phyloP scores from a whole-genome alignment of 2,113 vertebrate species.

The Synchiropus splendidus region DNA sequence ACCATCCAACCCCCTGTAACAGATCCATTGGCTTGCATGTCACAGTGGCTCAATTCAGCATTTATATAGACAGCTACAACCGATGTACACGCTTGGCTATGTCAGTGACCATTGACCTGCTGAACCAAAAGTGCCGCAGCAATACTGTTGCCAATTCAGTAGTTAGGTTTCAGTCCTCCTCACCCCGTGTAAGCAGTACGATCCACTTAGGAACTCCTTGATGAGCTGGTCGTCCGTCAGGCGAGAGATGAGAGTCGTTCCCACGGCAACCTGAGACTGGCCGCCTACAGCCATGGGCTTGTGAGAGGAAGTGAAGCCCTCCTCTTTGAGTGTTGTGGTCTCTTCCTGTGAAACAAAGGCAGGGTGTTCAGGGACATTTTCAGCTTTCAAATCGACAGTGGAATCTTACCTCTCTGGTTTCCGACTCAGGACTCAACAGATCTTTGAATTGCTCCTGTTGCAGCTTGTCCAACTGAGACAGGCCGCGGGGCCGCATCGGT shows the following conservation, averaged over 20 bases:
- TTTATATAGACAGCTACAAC: too few species aligned
- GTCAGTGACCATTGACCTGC: too few species aligned
- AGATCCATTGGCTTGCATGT: too few species aligned
- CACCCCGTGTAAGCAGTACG: conserved; percentile 96
- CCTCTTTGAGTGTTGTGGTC: conserved; percentile 70
- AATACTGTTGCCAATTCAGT: too few species aligned
- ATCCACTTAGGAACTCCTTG: conserved; percentile 94
- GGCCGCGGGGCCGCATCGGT: conserved; percentile 80
- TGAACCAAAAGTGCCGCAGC: too few species aligned
- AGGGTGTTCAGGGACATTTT: not conserved
- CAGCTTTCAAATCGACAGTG: not conserved
- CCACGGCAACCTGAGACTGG: conserved; percentile 80
- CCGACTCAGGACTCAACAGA: conserved; percentile 73
- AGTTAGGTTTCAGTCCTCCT: conserved; percentile 39
- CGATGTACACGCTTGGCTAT: too few species aligned
- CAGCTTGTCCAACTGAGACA: conserved; percentile 80
- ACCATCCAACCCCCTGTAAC: conserved; percentile 93
- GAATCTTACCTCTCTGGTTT: conserved; percentile 65
- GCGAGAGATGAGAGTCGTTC: conserved; percentile 95
- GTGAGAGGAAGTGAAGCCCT: conserved; percentile 83
- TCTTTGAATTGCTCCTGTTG: conserved; percentile 80
- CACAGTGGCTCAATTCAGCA: too few species aligned
- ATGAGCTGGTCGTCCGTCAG: conserved; percentile 94
- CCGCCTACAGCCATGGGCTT: conserved; percentile 85
- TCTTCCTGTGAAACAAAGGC: conserved; percentile 66